phyloP scores from a whole-genome alignment of 2,797 vertebrate species.

The Microcaecilia unicolor region DNA sequence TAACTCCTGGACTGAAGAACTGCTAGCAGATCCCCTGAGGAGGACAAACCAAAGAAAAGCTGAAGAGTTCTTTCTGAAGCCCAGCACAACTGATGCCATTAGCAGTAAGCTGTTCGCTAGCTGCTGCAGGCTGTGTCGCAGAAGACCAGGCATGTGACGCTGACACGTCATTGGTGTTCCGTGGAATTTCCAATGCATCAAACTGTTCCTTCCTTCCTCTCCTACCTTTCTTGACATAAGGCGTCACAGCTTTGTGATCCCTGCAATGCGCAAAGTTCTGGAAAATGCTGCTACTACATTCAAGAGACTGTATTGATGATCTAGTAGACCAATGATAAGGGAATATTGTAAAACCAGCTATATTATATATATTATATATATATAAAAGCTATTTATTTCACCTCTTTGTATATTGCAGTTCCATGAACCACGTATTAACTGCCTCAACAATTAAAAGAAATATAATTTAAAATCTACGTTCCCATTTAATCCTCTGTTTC shows the following conservation, averaged over 20 bases:
- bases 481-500: background rate
- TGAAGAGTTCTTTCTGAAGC: constrained; percentile 61
- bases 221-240: constrained; percentile 54
- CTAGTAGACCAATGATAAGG: constrained; percentile 71
- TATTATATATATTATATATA: constrained; percentile 71
- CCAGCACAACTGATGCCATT: constrained; percentile 38
- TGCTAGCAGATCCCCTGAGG: constrained; percentile 48
- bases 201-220: constrained; percentile 47
- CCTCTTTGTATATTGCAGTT: constrained; percentile 73
- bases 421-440: constrained; percentile 72
- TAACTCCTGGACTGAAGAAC: constrained; percentile 45
- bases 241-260: constrained; percentile 56
- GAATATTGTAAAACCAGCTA: constrained; percentile 73
- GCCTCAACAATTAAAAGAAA: constrained; percentile 70
- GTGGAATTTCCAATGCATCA: constrained; percentile 47
- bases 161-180: constrained; percentile 43
- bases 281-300: constrained; percentile 69
- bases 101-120: constrained; percentile 62
- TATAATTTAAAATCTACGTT: constrained; percentile 53
- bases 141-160: constrained; percentile 35
- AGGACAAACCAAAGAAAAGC: constrained; percentile 48
- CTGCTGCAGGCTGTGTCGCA: constrained; percentile 38
- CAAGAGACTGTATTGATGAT: constrained; percentile 59
- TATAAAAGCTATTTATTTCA: constrained; percentile 87
- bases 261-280: constrained; percentile 57